Conservation (phyloP, 2,888 invertebrate species). For the Eupelmus urozonus region DNA sequence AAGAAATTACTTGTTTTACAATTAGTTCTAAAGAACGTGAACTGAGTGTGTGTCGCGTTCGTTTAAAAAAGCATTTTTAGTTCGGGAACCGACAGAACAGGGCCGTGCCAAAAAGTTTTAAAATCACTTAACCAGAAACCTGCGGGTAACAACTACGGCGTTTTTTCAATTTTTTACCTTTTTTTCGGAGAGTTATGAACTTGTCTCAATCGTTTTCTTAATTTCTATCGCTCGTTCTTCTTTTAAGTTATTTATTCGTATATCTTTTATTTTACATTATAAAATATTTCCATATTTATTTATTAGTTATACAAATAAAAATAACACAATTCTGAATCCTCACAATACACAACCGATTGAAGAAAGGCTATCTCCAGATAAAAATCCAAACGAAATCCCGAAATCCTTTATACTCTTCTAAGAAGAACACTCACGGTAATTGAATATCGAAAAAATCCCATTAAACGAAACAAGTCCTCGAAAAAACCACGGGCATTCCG, state of each 20-base stretch:
- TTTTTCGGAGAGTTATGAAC: conserved; percentile 37
- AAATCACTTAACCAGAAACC: conserved; percentile 53
- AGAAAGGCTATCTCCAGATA: too few species aligned
- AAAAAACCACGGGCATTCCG: too few species aligned
- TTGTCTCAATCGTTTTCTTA: neutral
- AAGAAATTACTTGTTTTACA: conserved; percentile 54
- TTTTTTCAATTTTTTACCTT: conserved; percentile 46
- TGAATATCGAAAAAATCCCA: too few species aligned
- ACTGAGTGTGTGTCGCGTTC: conserved; percentile 49
- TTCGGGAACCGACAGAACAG: conserved; percentile 36
- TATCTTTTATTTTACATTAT: neutral
- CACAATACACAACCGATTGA: too few species aligned
- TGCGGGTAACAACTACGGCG: conserved; percentile 46
- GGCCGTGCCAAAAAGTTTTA: conserved; percentile 54
- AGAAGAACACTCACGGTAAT: too few species aligned
- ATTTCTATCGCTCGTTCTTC: neutral
- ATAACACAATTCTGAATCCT: too few species aligned
- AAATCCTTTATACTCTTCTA: too few species aligned
- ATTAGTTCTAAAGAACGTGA: conserved; percentile 47
- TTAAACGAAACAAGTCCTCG: too few species aligned
- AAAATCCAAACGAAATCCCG: too few species aligned
- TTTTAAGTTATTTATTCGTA: neutral
- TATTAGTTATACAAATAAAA: neutral
- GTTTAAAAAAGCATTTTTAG: conserved; percentile 51
- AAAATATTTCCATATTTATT: neutral